These are phyloP conservation scores for Drosophila tripunctata DNA, from an alignment of 2,888 invertebrate species.

Conservation along the genomic window DNA sequence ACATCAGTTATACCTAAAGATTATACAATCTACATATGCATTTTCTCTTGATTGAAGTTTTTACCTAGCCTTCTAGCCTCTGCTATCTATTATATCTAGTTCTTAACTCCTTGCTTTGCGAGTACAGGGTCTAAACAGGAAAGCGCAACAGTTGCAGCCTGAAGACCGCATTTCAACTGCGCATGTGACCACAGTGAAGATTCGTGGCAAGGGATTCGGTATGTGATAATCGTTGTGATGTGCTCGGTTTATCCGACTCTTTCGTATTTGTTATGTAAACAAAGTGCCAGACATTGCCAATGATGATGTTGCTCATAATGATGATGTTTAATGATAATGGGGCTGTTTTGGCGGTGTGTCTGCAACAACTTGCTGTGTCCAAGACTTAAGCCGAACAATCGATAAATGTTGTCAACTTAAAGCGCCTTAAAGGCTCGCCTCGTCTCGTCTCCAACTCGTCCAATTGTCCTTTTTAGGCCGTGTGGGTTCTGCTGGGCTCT, in stretches of 20 bases:
- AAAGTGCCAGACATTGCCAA: conserved; percentile 50
- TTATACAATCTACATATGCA: too few species aligned
- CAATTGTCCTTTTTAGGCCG: conserved; percentile 6
- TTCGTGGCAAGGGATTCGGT: conserved; percentile 3
- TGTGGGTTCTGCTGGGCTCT: background rate
- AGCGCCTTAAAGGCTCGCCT: conserved; percentile 41
- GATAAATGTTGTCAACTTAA: conserved; percentile 31
- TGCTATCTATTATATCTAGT: too few species aligned
- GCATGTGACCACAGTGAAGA: conserved; percentile 68
- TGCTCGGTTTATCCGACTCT: background rate
- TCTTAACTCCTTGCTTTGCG: background rate
- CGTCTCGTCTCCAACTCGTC: conserved; percentile 11
- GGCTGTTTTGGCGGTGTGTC: conserved; percentile 47
- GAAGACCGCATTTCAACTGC: conserved; percentile 29
- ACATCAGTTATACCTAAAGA: too few species aligned
- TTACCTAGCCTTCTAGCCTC: background rate
- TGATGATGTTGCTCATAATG: background rate
- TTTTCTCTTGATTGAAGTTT: too few species aligned
- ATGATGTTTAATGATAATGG: conserved; percentile 6
- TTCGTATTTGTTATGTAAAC: conserved; percentile 70
- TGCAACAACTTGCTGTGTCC: conserved; percentile 32
- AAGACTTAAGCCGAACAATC: conserved; percentile 19
- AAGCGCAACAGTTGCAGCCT: conserved; percentile 70
- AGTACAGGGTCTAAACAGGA: conserved; percentile 15
- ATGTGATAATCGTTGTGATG: too few species aligned